Percentiles rank a stretch among this genome's conserved stretches.
These are phyloP conservation scores for Cephus spinipes DNA, from an alignment of 2,888 invertebrate species.

Conservation along the genomic window DNA sequence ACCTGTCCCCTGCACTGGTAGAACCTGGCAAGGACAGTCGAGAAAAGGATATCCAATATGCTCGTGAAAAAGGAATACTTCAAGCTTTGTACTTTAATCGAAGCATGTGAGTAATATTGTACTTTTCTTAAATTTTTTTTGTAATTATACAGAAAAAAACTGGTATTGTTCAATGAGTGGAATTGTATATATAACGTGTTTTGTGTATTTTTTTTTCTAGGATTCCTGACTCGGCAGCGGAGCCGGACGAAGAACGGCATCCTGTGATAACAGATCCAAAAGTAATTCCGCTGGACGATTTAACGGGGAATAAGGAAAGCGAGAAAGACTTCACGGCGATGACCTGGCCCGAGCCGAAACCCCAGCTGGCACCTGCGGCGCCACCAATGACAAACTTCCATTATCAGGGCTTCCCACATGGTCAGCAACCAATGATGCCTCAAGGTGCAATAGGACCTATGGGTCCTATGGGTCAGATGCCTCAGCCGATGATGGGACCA, in stretches of 20 bases:
- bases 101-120: conserved; percentile 69
- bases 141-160: neutral
- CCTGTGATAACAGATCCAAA: conserved; percentile 79
- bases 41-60: conserved; percentile 88
- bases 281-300: conserved; percentile 89
- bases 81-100: conserved; percentile 85
- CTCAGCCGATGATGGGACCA: conserved; percentile 47
- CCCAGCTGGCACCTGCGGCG: conserved; percentile 68
- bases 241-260: conserved; percentile 88
- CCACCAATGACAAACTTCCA: conserved; percentile 40
- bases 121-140: neutral
- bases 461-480: conserved; percentile 38
- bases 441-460: conserved; percentile 31
- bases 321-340: conserved; percentile 81
- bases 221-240: conserved; percentile 88
- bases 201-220: conserved; percentile 47
- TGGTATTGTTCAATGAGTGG: neutral
- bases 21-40: conserved; percentile 83
- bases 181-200: neutral
- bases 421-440: conserved; percentile 50
- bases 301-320: conserved; percentile 84
- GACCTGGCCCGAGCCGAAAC: conserved; percentile 89
- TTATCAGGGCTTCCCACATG: conserved; percentile 60
- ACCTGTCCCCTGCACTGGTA: conserved; percentile 75
- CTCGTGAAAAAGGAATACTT: conserved; percentile 86